Evolutionary conservation across 2,113 vertebrate species (phyloP), one percentile per base, ranked within the genome.

Genomic region (Hemiprocne comata): DNA sequence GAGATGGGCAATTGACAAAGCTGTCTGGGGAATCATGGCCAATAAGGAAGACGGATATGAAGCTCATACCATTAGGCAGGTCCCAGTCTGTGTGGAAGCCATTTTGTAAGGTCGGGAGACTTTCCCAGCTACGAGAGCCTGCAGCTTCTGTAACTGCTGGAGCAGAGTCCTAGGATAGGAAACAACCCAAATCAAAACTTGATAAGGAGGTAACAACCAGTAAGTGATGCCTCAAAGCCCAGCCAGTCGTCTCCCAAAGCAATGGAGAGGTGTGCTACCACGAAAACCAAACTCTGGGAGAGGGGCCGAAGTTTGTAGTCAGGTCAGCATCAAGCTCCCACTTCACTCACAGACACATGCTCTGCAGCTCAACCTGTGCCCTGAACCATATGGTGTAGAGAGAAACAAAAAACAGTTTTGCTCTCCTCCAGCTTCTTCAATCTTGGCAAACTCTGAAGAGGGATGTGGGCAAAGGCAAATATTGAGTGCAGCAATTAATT

Each of bases 141-240:
- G 99, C 72, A 99, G 98, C 87, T 99, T 99, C 97, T 99, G 99
- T 94, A 99, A 97, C 96, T 99, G 99, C 97, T 99, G 99, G 34
- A 99, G 98, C 76, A 99, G 98, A 96, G 98, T 98, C 97, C 99
- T 99, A 92, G 55, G 83, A 90, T 29, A 86, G 94, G 44, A 91
- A 94, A 91, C 61, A 90, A 95, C 5, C 10, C 76, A 85, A 81
- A 84, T 71, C 34, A 90, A 77, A 95, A 81, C 54, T 75, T 58
- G 54, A n/a, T 62, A 84, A 92, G 58, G 73, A 89, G n/a, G 40
- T 17, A 76, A 73, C 31, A 87, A 54, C 6, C 54, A 89, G 36
- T 40, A 81, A 87, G 40, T 48, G 57, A 87, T 85, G 73, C 34
- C 61, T 64, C 42, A 74, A 85, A 76, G 70, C 31, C 31, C 34